Conservation (phyloP, 2,888 invertebrate genomes). For the Drosophila ustulata region DNA sequence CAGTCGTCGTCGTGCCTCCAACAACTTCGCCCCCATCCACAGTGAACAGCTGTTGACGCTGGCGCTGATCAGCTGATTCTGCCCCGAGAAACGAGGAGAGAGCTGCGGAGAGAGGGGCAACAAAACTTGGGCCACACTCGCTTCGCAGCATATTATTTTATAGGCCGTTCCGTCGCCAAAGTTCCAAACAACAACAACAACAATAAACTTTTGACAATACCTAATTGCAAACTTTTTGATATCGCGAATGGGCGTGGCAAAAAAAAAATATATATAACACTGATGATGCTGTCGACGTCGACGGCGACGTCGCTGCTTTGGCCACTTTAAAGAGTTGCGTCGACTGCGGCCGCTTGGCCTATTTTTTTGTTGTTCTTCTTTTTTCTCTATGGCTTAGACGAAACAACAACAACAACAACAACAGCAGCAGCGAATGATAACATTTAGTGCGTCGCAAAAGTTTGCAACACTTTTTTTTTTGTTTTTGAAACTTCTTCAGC, state of each 20-base stretch:
- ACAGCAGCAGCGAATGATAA: slow-evolving; percentile 54
- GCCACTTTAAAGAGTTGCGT: slow-evolving; percentile 54
- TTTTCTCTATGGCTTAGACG: slow-evolving; percentile 54
- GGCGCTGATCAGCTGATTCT: slow-evolving; percentile 47
- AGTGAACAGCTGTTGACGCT: slow-evolving; percentile 49
- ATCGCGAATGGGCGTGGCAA: slow-evolving; percentile 52
- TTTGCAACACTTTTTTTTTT: slow-evolving; percentile 52
- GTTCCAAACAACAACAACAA: slow-evolving; percentile 63
- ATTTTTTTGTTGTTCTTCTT: slow-evolving; percentile 49
- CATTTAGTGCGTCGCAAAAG: slow-evolving; percentile 79
- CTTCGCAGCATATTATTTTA: slow-evolving; percentile 67
- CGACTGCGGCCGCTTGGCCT: slow-evolving; percentile 52
- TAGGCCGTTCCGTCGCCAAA: slow-evolving; percentile 77
- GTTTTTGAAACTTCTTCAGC: slow-evolving; percentile 59
- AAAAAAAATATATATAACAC: background rate
- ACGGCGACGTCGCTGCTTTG: slow-evolving; percentile 3
- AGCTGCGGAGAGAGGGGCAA: background rate
- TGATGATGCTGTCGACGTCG: background rate
- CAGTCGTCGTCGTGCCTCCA: background rate
- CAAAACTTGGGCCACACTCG: slow-evolving; percentile 51
- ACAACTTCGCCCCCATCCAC: background rate
- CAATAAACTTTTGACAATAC: slow-evolving; percentile 74
- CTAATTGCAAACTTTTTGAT: slow-evolving; percentile 78
- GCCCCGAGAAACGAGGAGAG: background rate
- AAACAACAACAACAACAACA: slow-evolving; percentile 47